A percentile compares a stretch with the other conserved stretches of the same genome.
Conservation (phyloP, 2,113 vertebrate genomes). For the Myotis lucifugus region DNA sequence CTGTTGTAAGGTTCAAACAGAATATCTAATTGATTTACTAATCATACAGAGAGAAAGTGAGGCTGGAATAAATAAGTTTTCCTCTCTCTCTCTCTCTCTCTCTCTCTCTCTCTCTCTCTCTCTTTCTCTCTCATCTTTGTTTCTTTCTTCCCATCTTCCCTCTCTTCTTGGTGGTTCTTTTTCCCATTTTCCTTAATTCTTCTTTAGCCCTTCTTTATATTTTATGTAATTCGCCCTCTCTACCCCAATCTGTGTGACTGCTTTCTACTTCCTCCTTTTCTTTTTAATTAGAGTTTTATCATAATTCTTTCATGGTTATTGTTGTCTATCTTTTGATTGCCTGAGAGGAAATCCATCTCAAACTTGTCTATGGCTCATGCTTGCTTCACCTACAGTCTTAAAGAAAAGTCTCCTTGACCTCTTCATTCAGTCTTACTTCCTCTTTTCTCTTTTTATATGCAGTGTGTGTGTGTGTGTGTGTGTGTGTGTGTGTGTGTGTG, state of each 20-base stretch:
- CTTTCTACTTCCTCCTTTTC: neutral
- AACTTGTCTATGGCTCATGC: neutral
- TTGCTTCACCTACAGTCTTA: neutral
- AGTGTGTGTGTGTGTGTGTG: neutral
- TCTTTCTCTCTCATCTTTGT: neutral
- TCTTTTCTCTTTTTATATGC: neutral
- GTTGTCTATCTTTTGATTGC: neutral
- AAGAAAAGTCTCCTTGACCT: neutral
- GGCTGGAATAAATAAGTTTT: neutral
- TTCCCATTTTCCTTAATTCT: neutral
- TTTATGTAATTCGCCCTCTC: neutral
- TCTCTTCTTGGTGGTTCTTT: neutral
- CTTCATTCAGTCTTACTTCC: neutral
- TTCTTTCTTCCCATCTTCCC: neutral
- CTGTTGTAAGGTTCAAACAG: neutral
- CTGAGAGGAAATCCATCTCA: neutral
- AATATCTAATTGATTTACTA: slow-evolving; percentile 48
- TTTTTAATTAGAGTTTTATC: neutral
- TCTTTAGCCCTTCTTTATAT: neutral
- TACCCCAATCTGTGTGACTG: accelerated
- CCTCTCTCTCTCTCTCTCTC: neutral
- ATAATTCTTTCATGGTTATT: neutral
- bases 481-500: neutral
- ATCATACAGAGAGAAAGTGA: slow-evolving; percentile 13
- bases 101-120: neutral